These are phyloP conservation scores for Ophioninae sp. DNA, from an alignment of 2,888 invertebrate species.

Conservation along the genomic window DNA sequence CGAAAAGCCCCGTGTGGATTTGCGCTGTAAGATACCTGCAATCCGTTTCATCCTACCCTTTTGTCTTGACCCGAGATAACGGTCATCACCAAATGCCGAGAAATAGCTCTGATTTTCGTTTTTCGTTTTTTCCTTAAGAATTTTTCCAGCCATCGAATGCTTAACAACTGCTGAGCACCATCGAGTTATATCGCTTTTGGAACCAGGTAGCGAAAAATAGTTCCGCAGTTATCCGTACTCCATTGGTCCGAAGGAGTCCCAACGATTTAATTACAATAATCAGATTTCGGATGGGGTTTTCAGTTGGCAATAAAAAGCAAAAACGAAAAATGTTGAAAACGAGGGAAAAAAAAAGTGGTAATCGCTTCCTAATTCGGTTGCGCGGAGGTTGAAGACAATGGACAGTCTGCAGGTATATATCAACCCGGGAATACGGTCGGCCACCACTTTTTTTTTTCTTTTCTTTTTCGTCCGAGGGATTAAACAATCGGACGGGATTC, in stretches of 20 bases:
- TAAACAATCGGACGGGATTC: slow-evolving; percentile 18
- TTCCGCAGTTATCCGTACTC: slow-evolving; percentile 59
- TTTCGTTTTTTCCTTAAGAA: slow-evolving; percentile 4
- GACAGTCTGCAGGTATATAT: slow-evolving; percentile 23
- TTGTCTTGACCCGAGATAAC: slow-evolving; percentile 18
- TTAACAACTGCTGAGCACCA: slow-evolving; percentile 51
- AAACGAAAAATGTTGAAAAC: slow-evolving; percentile 35
- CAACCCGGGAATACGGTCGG: background rate
- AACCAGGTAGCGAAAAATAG: slow-evolving; percentile 72
- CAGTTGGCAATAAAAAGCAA: slow-evolving; percentile 66
- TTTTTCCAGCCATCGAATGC: slow-evolving; percentile 59
- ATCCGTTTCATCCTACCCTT: too few relatives aligned
- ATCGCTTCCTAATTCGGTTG: slow-evolving; percentile 72
- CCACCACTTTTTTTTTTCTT: background rate
- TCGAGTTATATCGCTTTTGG: slow-evolving; percentile 60
- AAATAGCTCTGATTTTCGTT: slow-evolving; percentile 17
- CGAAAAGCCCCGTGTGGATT: too few relatives aligned
- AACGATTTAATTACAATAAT: slow-evolving; percentile 80
- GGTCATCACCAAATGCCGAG: slow-evolving; percentile 35
- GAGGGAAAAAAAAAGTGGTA: slow-evolving; percentile 63
- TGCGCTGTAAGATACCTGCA: too few relatives aligned
- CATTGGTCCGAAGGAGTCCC: slow-evolving; percentile 59
- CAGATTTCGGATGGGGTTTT: slow-evolving; percentile 70
- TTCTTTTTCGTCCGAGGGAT: slow-evolving; percentile 27
- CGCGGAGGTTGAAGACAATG: slow-evolving; percentile 61